Evolutionary conservation across 2,113 vertebrate species (phyloP), one percentile per base, ranked within the genome.

Genomic region (Tylochromis polylepis): DNA sequence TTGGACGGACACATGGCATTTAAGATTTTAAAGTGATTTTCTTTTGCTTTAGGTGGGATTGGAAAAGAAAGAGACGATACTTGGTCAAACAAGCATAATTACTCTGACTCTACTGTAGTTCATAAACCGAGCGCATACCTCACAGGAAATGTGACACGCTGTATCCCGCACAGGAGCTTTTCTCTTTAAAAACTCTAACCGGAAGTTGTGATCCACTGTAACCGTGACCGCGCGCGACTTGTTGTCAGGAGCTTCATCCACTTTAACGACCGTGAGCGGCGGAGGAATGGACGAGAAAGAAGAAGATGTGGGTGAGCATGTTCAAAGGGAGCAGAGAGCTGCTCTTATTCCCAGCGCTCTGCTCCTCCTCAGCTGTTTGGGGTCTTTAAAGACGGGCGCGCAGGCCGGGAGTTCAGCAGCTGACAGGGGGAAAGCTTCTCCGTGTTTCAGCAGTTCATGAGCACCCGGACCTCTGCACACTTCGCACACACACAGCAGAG

Each of bases 221-320:
- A 11, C 43, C 24, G 36, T 49, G 15, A 11, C 5, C 24, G 70
- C 70, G 15, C 70, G 43, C 65, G 10, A 22, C n/a, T 72, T 46
- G 38, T 70, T 46, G 38, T 24, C 1, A 1, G 22, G 67, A 18
- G 67, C 41, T 49, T 29, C 67, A 29, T 29, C 11, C 41, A 72
- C 9, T 29, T 72, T 27, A 72, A 49, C 1, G n/a, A 70, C 62
- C 3, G 12, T 9, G 36, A 24, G 67, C 67, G 16, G 67, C 22
- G 67, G 41, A 72, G 41, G 41, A 29, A 72, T 72, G 67, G 67
- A 72, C 22, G 67, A 72, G 22, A 72, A 72, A 46, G 67, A 18
- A 46, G 67, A 7, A 72, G 67, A 72, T 72, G 8, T 27, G 38
- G 67, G 67, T 72, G 41, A 72, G 67, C 67, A 29, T 46, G 67